Base-by-base conservation (phyloP, 2,113 vertebrate species). In the Acanthisitta chloris region DNA sequence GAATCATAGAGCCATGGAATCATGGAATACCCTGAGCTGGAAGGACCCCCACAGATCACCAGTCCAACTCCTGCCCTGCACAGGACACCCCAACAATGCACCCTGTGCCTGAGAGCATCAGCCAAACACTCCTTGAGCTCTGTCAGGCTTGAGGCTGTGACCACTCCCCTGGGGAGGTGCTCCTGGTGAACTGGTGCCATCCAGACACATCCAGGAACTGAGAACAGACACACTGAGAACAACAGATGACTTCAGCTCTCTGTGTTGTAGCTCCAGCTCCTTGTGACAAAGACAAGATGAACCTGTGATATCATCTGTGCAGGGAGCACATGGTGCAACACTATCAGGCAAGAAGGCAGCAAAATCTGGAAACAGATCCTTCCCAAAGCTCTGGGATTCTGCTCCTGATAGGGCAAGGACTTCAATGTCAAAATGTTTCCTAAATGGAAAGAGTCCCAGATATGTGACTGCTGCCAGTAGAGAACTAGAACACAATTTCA, bases 311-410 rank as follows among this genome's bases (percentile, higher is more conserved):
- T 0, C 91, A 61, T 16, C 80, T 76, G 61, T 59, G 66, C 34
- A 46, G 29, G 12, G 10, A 73, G 45, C 3, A 38, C 49, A 2
- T 0, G 38, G 17, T 48, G 59, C 74, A 69, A 26, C 12, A 9
- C n/a, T 17, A 14, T 1, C 43, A n/a, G 23, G 76, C 29, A 40
- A 0, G 33, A 33, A 82, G 29, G 70, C 54, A 71, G 43, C 54
- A 78, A 13, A 10, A 4, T 2, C 3, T 0, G 3, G 65, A 34
- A 74, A 34, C 58, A 42, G 40, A 23, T 0, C 1, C 38, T 65
- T 70, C 84, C 61, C 13, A 4, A 57, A 61, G 66, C 40, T 59
- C 65, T 55, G 76, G 52, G 57, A 6, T 45, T 8, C 58, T 61
- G 52, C 40, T 62, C 64, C 36, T 14, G 51, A 76, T 43, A 73